Conservation (phyloP, 2,113 vertebrate species). For the Benitochromis conjunctus region DNA sequence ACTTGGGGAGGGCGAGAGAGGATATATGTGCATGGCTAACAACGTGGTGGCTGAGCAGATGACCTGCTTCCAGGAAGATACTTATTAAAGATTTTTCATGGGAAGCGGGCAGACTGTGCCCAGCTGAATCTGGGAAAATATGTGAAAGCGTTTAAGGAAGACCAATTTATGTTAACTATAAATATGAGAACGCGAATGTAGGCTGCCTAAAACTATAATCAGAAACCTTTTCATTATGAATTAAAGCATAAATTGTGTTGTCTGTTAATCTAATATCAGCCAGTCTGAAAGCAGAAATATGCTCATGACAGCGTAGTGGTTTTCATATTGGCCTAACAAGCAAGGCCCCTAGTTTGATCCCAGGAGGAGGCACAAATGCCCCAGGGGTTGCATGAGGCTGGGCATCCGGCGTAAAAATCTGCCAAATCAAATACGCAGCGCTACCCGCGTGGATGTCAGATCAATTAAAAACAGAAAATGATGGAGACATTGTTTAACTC, state of each 20-base stretch:
- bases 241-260: neutral
- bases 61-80: slow-evolving; percentile 21
- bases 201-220: neutral
- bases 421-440: neutral
- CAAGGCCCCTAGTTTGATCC: neutral
- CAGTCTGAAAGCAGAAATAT: neutral
- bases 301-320: neutral
- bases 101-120: neutral
- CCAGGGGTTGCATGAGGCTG: neutral
- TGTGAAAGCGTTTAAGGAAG: neutral
- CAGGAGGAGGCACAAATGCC: neutral
- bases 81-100: neutral
- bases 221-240: neutral
- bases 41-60: slow-evolving; percentile 11
- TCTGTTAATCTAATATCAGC: neutral
- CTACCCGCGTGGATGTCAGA: neutral
- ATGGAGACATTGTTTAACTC: neutral
- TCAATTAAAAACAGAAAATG: neutral
- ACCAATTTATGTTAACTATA: neutral
- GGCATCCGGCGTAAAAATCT: neutral
- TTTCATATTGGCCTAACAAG: neutral
- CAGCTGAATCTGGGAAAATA: neutral
- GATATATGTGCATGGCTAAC: slow-evolving; percentile 31
- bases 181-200: neutral
- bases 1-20: slow-evolving; percentile 23